Percentiles rank a stretch among this genome's conserved stretches.
Evolutionary conservation across 2,113 vertebrate genomes (phyloP).

Genomic region (Labeo catla): DNA sequence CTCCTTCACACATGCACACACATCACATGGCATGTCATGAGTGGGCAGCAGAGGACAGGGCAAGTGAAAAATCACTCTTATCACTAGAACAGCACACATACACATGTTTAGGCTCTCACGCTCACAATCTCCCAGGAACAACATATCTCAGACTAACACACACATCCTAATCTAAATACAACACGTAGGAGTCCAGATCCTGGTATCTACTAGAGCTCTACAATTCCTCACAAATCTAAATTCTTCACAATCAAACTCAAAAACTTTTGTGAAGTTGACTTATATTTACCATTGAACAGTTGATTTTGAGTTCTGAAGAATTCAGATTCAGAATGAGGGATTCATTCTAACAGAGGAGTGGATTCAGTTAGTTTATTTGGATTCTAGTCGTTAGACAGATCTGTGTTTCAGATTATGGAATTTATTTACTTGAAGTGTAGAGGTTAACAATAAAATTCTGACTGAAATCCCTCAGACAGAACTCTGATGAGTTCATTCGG

Average conservation of each 20-base stretch:
- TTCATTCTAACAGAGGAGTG: neutral
- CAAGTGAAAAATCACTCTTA: slow-evolving; percentile 44
- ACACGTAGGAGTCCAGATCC: neutral
- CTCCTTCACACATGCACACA: slow-evolving; percentile 26
- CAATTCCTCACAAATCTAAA: neutral
- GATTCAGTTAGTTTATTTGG: neutral
- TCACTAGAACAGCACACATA: slow-evolving; percentile 7
- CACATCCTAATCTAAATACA: slow-evolving; percentile 14
- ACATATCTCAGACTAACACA: neutral
- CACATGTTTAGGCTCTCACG: slow-evolving; percentile 2
- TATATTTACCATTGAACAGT: neutral
- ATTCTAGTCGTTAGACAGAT: neutral
- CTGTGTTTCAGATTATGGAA: neutral
- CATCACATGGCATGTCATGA: neutral
- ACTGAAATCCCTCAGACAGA: neutral
- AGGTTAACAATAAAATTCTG: neutral
- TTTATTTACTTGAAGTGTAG: neutral
- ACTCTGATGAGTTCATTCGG: neutral
- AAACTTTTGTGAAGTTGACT: neutral
- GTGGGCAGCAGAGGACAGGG: slow-evolving; percentile 10
- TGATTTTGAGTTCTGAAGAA: neutral
- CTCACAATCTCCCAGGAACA: slow-evolving; percentile 26
- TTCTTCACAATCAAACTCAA: neutral
- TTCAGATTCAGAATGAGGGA: neutral
- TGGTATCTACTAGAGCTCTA: neutral